Percentiles rank a stretch among this genome's conserved stretches.
phyloP scores from a whole-genome alignment of 2,888 invertebrate species.

The Unio delphinus region DNA sequence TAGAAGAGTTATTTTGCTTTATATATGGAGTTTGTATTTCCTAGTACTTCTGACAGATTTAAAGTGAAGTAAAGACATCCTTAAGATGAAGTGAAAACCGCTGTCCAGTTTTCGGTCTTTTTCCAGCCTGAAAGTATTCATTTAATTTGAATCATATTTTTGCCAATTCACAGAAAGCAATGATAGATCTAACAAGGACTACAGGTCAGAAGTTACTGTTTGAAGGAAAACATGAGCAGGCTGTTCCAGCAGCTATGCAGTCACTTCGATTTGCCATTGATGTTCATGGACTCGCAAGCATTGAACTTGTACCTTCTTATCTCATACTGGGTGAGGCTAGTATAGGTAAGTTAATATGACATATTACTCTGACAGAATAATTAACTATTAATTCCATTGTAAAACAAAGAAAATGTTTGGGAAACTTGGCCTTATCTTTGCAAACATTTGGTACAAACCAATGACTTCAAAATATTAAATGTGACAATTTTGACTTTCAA shows the following conservation, averaged over 20 bases:
- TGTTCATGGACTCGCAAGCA: slow-evolving; percentile 70
- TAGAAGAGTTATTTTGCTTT: no score
- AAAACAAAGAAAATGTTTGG: background rate
- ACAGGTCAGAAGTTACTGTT: slow-evolving; percentile 71
- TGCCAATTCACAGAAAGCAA: slow-evolving; percentile 56
- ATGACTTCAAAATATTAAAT: no score
- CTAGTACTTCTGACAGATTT: no score
- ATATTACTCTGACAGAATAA: no score
- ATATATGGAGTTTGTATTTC: no score
- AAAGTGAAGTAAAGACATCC: background rate
- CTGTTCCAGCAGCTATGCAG: slow-evolving; percentile 72
- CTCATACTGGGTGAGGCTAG: slow-evolving; percentile 71
- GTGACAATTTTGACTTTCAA: no score
- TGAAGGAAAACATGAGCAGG: slow-evolving; percentile 70
- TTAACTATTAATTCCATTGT: background rate
- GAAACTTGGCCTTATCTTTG: no score
- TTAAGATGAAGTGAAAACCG: background rate
- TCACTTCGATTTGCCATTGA: slow-evolving; percentile 70
- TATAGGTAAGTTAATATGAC: slow-evolving; percentile 59
- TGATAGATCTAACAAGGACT: slow-evolving; percentile 69
- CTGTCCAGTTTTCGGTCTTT: background rate
- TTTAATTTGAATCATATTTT: background rate
- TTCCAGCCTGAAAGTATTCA: background rate
- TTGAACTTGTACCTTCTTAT: slow-evolving; percentile 71
- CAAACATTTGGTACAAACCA: no score